These are phyloP conservation scores for Dorcus hopei DNA, from an alignment of 2,888 invertebrate genomes.

Conservation along the genomic window DNA sequence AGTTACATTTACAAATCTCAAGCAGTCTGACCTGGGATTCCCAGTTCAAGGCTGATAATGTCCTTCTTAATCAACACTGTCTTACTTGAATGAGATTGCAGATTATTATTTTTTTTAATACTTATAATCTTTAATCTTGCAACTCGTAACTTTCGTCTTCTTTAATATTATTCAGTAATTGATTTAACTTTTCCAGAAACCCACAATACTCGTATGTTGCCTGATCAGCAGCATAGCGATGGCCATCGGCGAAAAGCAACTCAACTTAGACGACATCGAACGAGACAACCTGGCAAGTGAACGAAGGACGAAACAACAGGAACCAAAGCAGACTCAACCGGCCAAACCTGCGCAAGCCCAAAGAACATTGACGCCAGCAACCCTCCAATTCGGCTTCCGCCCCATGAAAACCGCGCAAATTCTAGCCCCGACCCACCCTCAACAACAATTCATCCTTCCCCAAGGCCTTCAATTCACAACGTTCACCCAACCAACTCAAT, in stretches of 20 bases:
- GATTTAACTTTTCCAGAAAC: constrained; percentile 32
- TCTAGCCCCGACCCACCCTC: constrained; percentile 34
- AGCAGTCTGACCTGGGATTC: too few relatives aligned
- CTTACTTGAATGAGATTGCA: too few relatives aligned
- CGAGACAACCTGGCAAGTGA: constrained; percentile 65
- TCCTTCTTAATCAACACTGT: too few relatives aligned
- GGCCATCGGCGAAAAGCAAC: constrained; percentile 56
- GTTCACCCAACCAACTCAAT: constrained; percentile 23
- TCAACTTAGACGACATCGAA: constrained; percentile 73
- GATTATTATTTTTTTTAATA: too few relatives aligned
- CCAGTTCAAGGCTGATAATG: too few relatives aligned
- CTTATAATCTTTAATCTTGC: too few relatives aligned
- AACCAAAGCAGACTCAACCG: constrained; percentile 15
- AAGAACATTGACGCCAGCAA: constrained; percentile 12
- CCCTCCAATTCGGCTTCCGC: constrained; percentile 27
- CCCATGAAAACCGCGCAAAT: constrained; percentile 23
- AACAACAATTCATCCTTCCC: constrained; percentile 18
- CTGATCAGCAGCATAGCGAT: constrained; percentile 32
- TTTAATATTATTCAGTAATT: constrained; percentile 10
- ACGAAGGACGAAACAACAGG: constrained; percentile 43
- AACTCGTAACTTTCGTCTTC: too few relatives aligned
- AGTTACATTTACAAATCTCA: too few relatives aligned
- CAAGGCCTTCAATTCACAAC: constrained; percentile 15
- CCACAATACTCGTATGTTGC: constrained; percentile 27
- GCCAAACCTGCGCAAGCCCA: constrained; percentile 26